phyloP scores from a whole-genome alignment of 2,888 invertebrate genomes.

The Pegoplata infirma region DNA sequence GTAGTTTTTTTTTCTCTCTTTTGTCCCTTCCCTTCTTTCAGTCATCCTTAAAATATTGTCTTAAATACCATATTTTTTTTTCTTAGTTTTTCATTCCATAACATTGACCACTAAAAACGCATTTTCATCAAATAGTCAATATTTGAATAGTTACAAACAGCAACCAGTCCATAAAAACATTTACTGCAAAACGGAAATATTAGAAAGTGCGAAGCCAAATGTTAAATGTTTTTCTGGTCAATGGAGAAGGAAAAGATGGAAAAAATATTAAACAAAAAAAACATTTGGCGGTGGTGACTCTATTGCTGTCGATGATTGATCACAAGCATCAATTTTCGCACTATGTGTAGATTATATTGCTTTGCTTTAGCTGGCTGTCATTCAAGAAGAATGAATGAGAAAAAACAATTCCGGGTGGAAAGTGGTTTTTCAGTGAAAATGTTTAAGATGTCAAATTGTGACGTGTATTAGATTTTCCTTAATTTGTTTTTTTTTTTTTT shows the following conservation, averaged over 20 bases:
- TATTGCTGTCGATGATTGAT: conserved; percentile 51
- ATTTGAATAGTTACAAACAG: conserved; percentile 48
- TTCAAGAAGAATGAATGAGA: not conserved
- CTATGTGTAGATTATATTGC: conserved; percentile 37
- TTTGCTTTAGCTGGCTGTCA: conserved; percentile 19
- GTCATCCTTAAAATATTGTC: too few species aligned
- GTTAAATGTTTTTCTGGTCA: conserved; percentile 41
- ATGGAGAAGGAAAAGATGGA: conserved; percentile 10
- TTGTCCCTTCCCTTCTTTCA: not conserved
- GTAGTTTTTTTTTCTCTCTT: conserved; percentile 15
- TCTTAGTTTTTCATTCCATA: too few species aligned
- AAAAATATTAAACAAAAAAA: conserved; percentile 33
- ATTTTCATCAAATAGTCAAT: conserved; percentile 59
- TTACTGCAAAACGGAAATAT: conserved; percentile 44
- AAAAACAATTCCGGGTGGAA: not conserved
- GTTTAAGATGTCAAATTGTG: conserved; percentile 59
- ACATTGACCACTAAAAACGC: conserved; percentile 60
- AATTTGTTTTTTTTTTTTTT: not conserved
- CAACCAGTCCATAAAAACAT: not conserved
- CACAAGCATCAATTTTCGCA: conserved; percentile 55
- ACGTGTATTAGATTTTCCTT: conserved; percentile 52
- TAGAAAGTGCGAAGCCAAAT: conserved; percentile 49
- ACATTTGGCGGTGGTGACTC: conserved; percentile 8
- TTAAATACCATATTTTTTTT: not conserved
- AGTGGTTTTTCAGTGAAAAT: conserved; percentile 26